Base-by-base conservation (phyloP, 2,113 vertebrate genomes). In the Nibea coibor region DNA sequence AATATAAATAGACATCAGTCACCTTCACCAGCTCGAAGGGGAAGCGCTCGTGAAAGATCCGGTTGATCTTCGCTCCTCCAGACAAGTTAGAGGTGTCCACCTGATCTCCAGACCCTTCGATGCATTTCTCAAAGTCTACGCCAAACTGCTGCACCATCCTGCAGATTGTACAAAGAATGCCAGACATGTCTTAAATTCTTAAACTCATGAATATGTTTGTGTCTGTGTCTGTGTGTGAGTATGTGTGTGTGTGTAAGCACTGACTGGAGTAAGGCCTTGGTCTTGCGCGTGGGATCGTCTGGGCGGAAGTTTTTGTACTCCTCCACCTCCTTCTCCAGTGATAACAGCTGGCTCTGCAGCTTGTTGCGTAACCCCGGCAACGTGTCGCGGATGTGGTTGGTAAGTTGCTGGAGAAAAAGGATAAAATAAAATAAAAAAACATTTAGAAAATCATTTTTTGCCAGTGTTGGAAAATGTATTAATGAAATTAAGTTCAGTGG, bases 141-240 rank as follows among this genome's bases (percentile, higher is more conserved):
- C 96, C 97, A 1, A 99, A 98, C 91, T 98, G 98, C 92, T 99
- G 98, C 70, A 99, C 97, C 97, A 99, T 98, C 89, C 97, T 99
- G 75, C 11, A 57, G 9, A 68, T 59, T 50, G 51, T 2, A 43
- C 7, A 53, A 0, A 47, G 20, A 14, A 24, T 2, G 54, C 10
- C 28, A 4, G 28, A 35, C 35, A 69, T 16, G 3, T 35, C 20
- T 24, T 15, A 5, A 43, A 11, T 11, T 57, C 20, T 73, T 42
- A 5, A 28, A 39, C 35, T 15, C 11, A 20, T 5, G 22, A 45
- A 10, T 0, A 2, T 42, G 35, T 9, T 7, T 9, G 35, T 39
- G 7, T 39, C 7, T 39, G 35, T 39, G 35, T 39, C 0, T 9
- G 7, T 9, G 3, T 43, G 20, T 4, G 8, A 77, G 19, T 53